These are phyloP conservation scores for Penaeus japonicus DNA, from an alignment of 1,140 invertebrate species.

Conservation along the genomic window DNA sequence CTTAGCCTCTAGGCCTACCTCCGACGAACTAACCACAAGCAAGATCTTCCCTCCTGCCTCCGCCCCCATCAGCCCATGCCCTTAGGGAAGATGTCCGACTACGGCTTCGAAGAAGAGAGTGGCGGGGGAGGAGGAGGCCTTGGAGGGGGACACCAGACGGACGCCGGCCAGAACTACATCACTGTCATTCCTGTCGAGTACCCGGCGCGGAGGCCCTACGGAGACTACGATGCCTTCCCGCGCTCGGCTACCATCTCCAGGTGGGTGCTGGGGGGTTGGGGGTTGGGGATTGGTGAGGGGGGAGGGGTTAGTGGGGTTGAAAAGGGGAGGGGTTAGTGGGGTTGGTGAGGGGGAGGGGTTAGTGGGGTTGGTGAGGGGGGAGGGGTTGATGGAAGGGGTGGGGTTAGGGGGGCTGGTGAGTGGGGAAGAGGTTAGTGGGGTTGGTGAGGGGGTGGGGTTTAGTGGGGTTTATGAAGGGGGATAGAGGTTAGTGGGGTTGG, in stretches of 20 bases:
- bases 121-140: constrained; percentile 40
- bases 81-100: constrained; percentile 57
- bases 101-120: constrained; percentile 57
- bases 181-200: constrained; percentile 60
- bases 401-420: too few species aligned
- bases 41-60: neutral
- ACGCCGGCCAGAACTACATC: constrained; percentile 59
- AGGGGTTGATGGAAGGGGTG: too few species aligned
- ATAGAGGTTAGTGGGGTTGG: neutral
- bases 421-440: too few species aligned
- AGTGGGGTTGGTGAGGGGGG: too few species aligned
- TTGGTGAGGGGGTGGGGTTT: too few species aligned
- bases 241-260: constrained; percentile 51
- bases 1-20: too few species aligned
- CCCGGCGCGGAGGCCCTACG: constrained; percentile 49
- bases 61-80: constrained; percentile 33
- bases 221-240: constrained; percentile 58
- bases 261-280: neutral
- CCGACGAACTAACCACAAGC: neutral
- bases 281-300: neutral
- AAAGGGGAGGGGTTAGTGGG: neutral
- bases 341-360: neutral
- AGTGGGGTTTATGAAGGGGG: too few species aligned
- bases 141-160: constrained; percentile 58
- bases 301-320: neutral